Conservation (phyloP, 2,888 invertebrate genomes). For the Amphiduros pacificus region DNA sequence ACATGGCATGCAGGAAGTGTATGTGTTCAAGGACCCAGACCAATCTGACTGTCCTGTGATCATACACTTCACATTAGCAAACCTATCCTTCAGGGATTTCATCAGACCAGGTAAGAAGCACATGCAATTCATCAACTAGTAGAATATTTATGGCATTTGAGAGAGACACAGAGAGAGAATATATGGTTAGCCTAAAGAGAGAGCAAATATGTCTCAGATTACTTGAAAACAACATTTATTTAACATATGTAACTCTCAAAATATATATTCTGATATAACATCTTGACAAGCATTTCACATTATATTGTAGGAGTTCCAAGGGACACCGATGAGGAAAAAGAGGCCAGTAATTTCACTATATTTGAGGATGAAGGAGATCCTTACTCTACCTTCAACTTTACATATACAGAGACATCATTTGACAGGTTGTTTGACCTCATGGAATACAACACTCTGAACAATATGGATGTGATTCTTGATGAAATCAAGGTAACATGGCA, state of each 20-base stretch:
- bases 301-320: conserved; percentile 54
- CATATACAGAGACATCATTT: conserved; percentile 56
- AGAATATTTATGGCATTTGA: too few species aligned
- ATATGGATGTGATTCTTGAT: conserved; percentile 54
- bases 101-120: conserved; percentile 57
- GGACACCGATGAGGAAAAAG: conserved; percentile 55
- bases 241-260: too few species aligned
- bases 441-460: conserved; percentile 60
- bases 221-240: too few species aligned
- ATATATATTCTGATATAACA: not conserved
- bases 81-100: conserved; percentile 57
- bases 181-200: too few species aligned
- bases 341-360: conserved; percentile 59
- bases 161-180: too few species aligned
- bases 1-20: conserved; percentile 59
- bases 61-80: conserved; percentile 60
- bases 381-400: conserved; percentile 62
- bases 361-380: conserved; percentile 59
- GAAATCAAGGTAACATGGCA: too few species aligned
- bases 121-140: too few species aligned
- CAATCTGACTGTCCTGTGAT: conserved; percentile 60
- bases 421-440: conserved; percentile 59
- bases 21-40: conserved; percentile 59
- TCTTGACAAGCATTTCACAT: not conserved
- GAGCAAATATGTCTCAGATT: too few species aligned